A percentile compares a stretch with the other conserved stretches of the same genome.
Conservation (phyloP, 2,888 invertebrate genomes). For the Stictocephala bisonia region DNA sequence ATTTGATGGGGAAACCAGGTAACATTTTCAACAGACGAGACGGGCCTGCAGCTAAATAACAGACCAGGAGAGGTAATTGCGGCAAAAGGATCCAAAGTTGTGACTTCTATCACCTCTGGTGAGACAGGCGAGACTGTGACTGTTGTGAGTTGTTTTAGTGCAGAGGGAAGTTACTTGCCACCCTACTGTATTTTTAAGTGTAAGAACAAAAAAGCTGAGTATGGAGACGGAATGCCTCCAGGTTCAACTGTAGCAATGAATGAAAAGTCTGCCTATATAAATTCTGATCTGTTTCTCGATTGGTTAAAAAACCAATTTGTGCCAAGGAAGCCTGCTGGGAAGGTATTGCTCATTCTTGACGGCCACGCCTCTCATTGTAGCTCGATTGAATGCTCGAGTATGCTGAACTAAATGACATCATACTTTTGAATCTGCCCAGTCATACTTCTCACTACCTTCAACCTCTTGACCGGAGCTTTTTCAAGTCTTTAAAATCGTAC, state of each 20-base stretch:
- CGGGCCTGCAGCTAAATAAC: background rate
- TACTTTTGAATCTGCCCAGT: background rate
- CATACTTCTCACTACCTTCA: background rate
- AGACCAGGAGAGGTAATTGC: background rate
- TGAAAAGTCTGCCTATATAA: background rate
- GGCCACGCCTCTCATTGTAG: background rate
- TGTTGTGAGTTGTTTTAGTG: background rate
- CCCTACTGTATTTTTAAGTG: background rate
- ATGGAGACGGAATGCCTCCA: background rate
- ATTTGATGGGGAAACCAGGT: background rate
- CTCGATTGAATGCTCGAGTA: background rate
- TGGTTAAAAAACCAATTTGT: background rate
- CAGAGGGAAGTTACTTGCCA: background rate
- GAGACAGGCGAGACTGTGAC: background rate
- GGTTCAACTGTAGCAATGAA: too few species aligned
- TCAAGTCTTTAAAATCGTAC: background rate
- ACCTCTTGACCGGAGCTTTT: background rate
- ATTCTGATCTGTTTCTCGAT: background rate
- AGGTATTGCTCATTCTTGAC: background rate
- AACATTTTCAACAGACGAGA: background rate
- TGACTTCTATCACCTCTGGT: background rate
- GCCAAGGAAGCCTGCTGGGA: too few species aligned
- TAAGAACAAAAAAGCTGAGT: background rate
- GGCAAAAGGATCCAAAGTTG: background rate
- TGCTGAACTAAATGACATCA: background rate